Base-by-base conservation (phyloP, 53 echinoderm and acorn worm genomes). In the Echinarachnius parma region DNA sequence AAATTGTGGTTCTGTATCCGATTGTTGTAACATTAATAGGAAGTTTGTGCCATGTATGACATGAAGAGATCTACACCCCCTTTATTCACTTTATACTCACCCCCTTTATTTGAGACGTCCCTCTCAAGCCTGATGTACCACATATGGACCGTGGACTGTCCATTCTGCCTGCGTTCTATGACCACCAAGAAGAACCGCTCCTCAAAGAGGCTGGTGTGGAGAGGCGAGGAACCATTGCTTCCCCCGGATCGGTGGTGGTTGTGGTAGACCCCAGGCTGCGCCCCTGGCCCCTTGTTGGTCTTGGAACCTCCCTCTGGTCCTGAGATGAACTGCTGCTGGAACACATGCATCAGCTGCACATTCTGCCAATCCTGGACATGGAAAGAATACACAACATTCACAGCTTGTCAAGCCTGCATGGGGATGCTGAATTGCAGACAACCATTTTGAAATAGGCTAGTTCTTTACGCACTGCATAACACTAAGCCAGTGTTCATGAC, bases 261-360 rank as follows among this genome's bases (percentile, higher is more conserved):
- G 26, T 20, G 8, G 7, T 10, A 13, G 5, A 16, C 29, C 13
- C 39, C 39, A 9, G 7, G 7, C 26, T 48, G 64, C 4, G 28
- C 53, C 31, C 10, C 27, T 16, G 27, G 61, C 7, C 37, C 20
- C 13, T 50, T 44, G n/a, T 31, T 21, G 14, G 53, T 31, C 48
- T 57, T 63, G 54, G 28, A 13, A n/a, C n/a, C n/a, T n/a, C n/a
- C n/a, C 35, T 48, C 56, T 1, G 56, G 61, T 48, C 87, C 88
- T 0, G 85, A 74, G 60, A 96, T 87, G 54, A 87, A 86, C 76
- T 96, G 87, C 57, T 96, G 82, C 22, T 91, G 96, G 78, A 82
- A 96, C 4, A 87, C 87, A 66, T 96, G 96, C 96, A 96, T 96
- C 53, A 96, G 66, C 77, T 96, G 96, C 2, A 96, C 96, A 57